Percentiles rank a stretch among this genome's conserved stretches.
Conservation (phyloP, 2,888 invertebrate genomes). For the Acanthacorydalis orientalis region DNA sequence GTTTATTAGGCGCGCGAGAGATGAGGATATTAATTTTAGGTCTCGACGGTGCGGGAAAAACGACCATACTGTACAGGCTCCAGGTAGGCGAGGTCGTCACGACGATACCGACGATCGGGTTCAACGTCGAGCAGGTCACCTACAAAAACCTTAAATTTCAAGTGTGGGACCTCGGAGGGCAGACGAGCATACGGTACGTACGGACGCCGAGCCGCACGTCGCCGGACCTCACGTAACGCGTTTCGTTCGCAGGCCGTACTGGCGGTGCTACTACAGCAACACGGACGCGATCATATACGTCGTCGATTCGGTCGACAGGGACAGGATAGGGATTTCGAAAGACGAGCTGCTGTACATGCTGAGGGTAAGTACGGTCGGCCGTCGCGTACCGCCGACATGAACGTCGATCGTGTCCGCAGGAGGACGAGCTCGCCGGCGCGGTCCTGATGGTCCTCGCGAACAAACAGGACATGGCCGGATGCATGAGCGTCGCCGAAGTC, state of each 20-base stretch:
- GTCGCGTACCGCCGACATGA: conserved; percentile 8
- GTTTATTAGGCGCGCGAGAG: conserved; percentile 89
- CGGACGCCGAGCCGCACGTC: not conserved
- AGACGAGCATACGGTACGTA: conserved; percentile 87
- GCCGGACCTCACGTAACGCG: not conserved
- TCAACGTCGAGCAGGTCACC: conserved; percentile 98
- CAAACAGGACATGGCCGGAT: conserved; percentile 98
- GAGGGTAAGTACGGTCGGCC: conserved; percentile 39
- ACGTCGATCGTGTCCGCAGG: conserved; percentile 34
- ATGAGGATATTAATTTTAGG: conserved; percentile 97
- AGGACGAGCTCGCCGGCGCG: conserved; percentile 92
- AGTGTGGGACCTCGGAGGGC: conserved; percentile 98
- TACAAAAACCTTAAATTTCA: conserved; percentile 99
- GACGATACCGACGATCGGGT: conserved; percentile 95
- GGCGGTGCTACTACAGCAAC: conserved; percentile 99
- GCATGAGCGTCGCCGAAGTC: conserved; percentile 91
- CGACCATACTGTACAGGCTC: conserved; percentile 92
- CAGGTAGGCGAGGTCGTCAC: conserved; percentile 99
- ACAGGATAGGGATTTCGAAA: conserved; percentile 97
- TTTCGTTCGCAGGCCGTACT: conserved; percentile 73
- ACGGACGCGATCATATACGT: conserved; percentile 99
- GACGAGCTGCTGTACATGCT: conserved; percentile 95
- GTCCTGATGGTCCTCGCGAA: conserved; percentile 94
- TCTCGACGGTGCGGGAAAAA: conserved; percentile 97
- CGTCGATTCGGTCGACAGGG: conserved; percentile 96